Conservation (phyloP, 1,140 invertebrate genomes). For the Saccostrea cuccullata region DNA sequence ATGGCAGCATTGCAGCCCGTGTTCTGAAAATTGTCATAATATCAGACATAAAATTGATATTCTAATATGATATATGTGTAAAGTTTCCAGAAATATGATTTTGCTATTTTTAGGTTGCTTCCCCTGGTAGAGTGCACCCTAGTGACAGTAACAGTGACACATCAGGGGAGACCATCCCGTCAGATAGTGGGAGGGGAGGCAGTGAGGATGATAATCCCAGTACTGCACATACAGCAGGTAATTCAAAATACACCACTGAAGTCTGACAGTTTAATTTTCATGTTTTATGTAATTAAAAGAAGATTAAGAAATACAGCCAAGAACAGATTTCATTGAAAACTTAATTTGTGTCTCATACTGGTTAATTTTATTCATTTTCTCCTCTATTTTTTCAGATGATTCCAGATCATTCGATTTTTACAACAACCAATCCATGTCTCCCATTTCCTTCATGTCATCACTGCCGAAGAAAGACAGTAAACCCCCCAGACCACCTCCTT, state of each 20-base stretch:
- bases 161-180: slow-evolving; percentile 63
- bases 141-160: slow-evolving; percentile 60
- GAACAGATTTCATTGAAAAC: too few relatives aligned
- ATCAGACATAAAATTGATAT: slow-evolving; percentile 10
- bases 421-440: slow-evolving; percentile 28
- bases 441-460: slow-evolving; percentile 21
- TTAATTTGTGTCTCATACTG: too few relatives aligned
- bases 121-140: slow-evolving; percentile 46
- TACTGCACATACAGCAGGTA: slow-evolving; percentile 40
- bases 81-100: background rate
- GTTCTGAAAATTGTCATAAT: background rate
- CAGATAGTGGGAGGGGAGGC: slow-evolving; percentile 60
- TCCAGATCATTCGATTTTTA: slow-evolving; percentile 55
- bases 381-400: slow-evolving; percentile 52
- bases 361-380: background rate
- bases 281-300: too few relatives aligned
- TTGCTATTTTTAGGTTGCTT: slow-evolving; percentile 18
- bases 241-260: background rate
- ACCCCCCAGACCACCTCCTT: slow-evolving; percentile 15
- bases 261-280: too few relatives aligned
- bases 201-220: slow-evolving; percentile 60
- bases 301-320: too few relatives aligned
- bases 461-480: slow-evolving; percentile 25
- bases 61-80: background rate
- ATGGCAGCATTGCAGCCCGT: background rate